phyloP scores from a whole-genome alignment of 2,113 vertebrate species.

The Acanthochromis polyacanthus region DNA sequence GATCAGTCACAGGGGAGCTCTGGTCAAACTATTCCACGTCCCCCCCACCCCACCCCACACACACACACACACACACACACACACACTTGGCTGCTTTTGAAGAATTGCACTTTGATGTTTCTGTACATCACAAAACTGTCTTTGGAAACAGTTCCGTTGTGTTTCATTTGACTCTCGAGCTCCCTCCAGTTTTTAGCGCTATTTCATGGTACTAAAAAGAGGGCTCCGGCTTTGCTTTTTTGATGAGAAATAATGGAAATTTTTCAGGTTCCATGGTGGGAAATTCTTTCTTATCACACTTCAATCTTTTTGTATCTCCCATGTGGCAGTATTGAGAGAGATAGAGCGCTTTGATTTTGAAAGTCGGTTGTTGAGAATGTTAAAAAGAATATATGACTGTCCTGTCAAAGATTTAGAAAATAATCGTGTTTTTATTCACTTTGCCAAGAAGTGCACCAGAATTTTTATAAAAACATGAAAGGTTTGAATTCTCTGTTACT shows the following conservation, averaged over 20 bases:
- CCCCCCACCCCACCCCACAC: not conserved
- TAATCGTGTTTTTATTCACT: too few relatives aligned
- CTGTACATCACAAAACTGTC: slow-evolving; percentile 38
- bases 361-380: too few relatives aligned
- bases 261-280: not conserved
- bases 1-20: slow-evolving; percentile 44
- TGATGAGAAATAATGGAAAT: not conserved
- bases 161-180: slow-evolving; percentile 4
- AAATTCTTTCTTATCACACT: not conserved
- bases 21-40: slow-evolving; percentile 22
- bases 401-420: too few relatives aligned
- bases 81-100: slow-evolving; percentile 49
- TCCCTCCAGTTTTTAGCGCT: not conserved
- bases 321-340: too few relatives aligned
- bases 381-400: too few relatives aligned
- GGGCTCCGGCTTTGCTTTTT: slow-evolving; percentile 17
- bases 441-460: too few relatives aligned
- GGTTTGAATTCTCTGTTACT: too few relatives aligned
- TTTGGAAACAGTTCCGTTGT: slow-evolving; percentile 26
- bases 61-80: too few relatives aligned
- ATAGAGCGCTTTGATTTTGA: too few relatives aligned
- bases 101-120: slow-evolving; percentile 55
- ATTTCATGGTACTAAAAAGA: slow-evolving; percentile 2
- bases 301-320: not conserved
- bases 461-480: too few relatives aligned